Conservation (phyloP, 2,797 vertebrate species). For the Sebastes trivittatus region DNA sequence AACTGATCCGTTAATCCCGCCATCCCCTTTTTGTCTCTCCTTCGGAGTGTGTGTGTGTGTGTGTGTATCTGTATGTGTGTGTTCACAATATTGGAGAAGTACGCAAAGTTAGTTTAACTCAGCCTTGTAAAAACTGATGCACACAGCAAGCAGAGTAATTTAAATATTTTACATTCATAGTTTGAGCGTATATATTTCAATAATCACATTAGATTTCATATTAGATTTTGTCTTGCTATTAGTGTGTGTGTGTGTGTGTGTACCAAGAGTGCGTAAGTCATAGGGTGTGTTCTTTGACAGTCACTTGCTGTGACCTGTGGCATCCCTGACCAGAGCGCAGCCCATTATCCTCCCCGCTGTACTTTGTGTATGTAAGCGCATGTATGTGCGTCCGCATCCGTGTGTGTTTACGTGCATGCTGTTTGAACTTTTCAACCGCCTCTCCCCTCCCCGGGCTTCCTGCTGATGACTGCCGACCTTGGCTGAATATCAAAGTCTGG, state of each 20-base stretch:
- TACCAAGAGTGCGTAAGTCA: slow-evolving; percentile 16
- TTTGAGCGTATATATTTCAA: slow-evolving; percentile 39
- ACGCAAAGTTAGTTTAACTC: slow-evolving; percentile 64
- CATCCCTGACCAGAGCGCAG: slow-evolving; percentile 32
- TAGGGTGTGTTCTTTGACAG: slow-evolving; percentile 44
- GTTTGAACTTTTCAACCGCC: slow-evolving; percentile 75
- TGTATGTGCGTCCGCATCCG: not conserved
- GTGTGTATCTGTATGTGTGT: slow-evolving; percentile 40
- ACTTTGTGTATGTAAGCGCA: slow-evolving; percentile 23
- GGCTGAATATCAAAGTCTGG: slow-evolving; percentile 71
- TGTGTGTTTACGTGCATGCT: slow-evolving; percentile 51
- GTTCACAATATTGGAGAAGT: slow-evolving; percentile 44
- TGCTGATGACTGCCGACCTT: slow-evolving; percentile 77
- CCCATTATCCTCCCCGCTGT: slow-evolving; percentile 29
- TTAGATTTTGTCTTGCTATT: slow-evolving; percentile 42
- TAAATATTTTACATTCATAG: slow-evolving; percentile 56
- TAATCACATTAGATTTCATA: slow-evolving; percentile 49
- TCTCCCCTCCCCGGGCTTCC: slow-evolving; percentile 53
- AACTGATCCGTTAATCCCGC: slow-evolving; percentile 85
- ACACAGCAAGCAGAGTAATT: slow-evolving; percentile 47
- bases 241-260: not conserved
- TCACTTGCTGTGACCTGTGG: slow-evolving; percentile 46
- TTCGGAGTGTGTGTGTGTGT: slow-evolving; percentile 27
- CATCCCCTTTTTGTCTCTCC: slow-evolving; percentile 67
- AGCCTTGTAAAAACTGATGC: slow-evolving; percentile 27